phyloP scores from a whole-genome alignment of 2,113 vertebrate species.

The Candoia aspera region DNA sequence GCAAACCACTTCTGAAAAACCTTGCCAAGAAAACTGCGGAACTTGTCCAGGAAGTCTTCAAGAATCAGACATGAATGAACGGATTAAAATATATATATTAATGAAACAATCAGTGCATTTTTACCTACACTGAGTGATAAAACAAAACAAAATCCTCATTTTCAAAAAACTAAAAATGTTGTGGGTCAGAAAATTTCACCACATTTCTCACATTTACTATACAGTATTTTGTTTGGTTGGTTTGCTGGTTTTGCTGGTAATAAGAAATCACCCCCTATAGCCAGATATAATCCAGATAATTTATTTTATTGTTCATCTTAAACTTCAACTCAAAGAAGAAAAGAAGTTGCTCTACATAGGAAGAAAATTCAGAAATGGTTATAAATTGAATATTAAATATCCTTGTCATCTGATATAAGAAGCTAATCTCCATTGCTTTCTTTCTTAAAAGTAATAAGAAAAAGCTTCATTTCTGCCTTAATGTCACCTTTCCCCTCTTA shows the following conservation, averaged over 20 bases:
- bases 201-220: not conserved
- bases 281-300: not conserved
- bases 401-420: not conserved
- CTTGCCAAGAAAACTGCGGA: too few relatives aligned
- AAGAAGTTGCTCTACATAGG: not conserved
- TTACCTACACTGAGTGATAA: not conserved
- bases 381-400: not conserved
- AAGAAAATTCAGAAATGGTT: not conserved
- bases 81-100: too few relatives aligned
- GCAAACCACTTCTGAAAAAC: too few relatives aligned
- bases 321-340: not conserved
- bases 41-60: too few relatives aligned
- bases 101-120: not conserved
- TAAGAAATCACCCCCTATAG: not conserved
- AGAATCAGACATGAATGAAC: too few relatives aligned
- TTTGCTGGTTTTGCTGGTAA: not conserved
- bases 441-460: not conserved
- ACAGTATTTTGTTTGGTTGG: not conserved
- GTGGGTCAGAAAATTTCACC: not conserved
- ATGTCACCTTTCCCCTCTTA: slow-evolving; percentile 27
- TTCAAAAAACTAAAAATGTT: not conserved
- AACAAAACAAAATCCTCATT: not conserved
- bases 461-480: not conserved
- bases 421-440: not conserved
- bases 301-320: not conserved